Conservation (phyloP, 2,888 invertebrate species). For the Eristalis intricaria region DNA sequence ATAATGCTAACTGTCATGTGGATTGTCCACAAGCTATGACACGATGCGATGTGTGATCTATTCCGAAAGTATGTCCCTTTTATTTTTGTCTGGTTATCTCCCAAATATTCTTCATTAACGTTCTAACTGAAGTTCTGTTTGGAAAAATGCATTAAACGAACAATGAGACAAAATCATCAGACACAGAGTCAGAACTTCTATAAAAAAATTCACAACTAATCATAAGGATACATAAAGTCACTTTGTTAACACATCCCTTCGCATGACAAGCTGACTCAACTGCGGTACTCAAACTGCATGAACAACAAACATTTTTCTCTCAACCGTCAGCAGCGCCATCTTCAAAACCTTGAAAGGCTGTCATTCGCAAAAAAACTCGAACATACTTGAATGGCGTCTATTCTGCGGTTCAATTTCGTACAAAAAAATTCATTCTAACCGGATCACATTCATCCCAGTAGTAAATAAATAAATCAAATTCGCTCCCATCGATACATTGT, state of each 20-base stretch:
- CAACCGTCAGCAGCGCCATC: slow-evolving; percentile 20
- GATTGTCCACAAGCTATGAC: too few relatives aligned
- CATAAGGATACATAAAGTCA: neutral
- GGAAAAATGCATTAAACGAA: too few relatives aligned
- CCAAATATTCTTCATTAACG: too few relatives aligned
- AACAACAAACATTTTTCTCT: slow-evolving; percentile 9
- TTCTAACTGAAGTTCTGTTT: too few relatives aligned
- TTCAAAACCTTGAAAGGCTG: slow-evolving; percentile 35
- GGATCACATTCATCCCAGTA: neutral
- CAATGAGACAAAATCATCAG: too few relatives aligned
- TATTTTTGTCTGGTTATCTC: too few relatives aligned
- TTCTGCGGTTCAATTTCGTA: slow-evolving; percentile 51
- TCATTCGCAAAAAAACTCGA: slow-evolving; percentile 66
- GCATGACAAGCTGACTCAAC: neutral
- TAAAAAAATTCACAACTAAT: too few relatives aligned
- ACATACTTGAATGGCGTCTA: slow-evolving; percentile 68
- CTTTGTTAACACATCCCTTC: neutral
- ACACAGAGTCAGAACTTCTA: too few relatives aligned
- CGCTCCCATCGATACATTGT: neutral
- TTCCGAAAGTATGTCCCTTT: too few relatives aligned
- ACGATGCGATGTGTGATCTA: too few relatives aligned
- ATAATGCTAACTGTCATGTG: too few relatives aligned
- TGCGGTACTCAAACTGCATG: slow-evolving; percentile 19
- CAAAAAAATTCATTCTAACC: slow-evolving; percentile 28
- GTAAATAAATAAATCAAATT: slow-evolving; percentile 24